Evolutionary conservation across 1,140 invertebrate genomes (phyloP).

Genomic region (Pseudobourletiella spinata): DNA sequence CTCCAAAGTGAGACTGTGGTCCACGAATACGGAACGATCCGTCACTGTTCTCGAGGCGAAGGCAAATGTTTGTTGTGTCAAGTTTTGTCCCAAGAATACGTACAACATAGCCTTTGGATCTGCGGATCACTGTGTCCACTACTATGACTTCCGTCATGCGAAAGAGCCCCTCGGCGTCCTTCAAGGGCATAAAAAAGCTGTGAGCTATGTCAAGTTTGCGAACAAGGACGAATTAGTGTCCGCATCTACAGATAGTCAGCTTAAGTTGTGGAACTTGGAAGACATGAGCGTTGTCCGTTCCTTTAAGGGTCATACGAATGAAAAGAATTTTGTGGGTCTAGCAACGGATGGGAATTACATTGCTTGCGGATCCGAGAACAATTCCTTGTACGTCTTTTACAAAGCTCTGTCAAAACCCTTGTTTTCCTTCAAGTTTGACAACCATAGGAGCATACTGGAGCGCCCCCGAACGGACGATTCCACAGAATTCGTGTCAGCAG

Average conservation of each 20-base stretch:
- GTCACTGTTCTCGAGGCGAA: slow-evolving; percentile 79
- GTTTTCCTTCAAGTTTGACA: slow-evolving; percentile 81
- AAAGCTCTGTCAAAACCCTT: slow-evolving; percentile 80
- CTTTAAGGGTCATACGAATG: slow-evolving; percentile 88
- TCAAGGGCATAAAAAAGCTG: slow-evolving; percentile 87
- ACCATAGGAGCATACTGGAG: slow-evolving; percentile 68
- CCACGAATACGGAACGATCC: slow-evolving; percentile 75
- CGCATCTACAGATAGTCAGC: slow-evolving; percentile 87
- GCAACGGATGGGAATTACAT: slow-evolving; percentile 91
- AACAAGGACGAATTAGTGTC: slow-evolving; percentile 84
- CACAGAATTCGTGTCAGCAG: slow-evolving; percentile 90
- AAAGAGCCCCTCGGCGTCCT: slow-evolving; percentile 74
- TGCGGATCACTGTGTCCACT: slow-evolving; percentile 94
- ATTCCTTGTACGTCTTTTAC: slow-evolving; percentile 83
- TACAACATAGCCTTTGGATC: slow-evolving; percentile 77
- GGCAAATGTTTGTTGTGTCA: slow-evolving; percentile 93
- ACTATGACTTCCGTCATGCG: slow-evolving; percentile 85
- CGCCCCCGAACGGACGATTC: slow-evolving; percentile 74
- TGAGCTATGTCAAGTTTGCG: slow-evolving; percentile 85
- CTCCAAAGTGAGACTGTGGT: slow-evolving; percentile 88
- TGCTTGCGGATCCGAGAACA: slow-evolving; percentile 89
- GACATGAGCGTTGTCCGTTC: slow-evolving; percentile 70
- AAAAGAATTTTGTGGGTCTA: slow-evolving; percentile 96
- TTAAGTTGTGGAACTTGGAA: slow-evolving; percentile 88
- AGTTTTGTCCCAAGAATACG: slow-evolving; percentile 84